phyloP scores from a whole-genome alignment of 2,113 vertebrate species.

The Limnothrissa miodon region DNA sequence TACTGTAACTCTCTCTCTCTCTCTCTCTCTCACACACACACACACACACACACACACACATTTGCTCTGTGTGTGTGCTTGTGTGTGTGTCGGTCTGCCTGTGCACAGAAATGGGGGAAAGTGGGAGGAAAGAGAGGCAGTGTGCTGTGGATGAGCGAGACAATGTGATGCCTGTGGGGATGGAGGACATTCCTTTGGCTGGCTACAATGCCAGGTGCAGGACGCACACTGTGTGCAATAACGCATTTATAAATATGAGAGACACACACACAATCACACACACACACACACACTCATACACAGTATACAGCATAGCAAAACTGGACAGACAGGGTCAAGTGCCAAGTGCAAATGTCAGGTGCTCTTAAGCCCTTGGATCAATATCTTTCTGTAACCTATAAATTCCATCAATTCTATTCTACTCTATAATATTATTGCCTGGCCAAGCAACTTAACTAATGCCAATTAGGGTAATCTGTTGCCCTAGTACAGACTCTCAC shows the following conservation, averaged over 20 bases:
- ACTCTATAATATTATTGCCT: too few species aligned
- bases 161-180: not conserved
- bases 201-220: not conserved
- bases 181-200: not conserved
- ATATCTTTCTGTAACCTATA: not conserved
- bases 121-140: not conserved
- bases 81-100: not conserved
- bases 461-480: not conserved
- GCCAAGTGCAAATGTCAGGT: not conserved
- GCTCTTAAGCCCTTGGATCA: not conserved
- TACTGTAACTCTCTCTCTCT: too few species aligned
- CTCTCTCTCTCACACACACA: too few species aligned
- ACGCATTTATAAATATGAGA: not conserved
- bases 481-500: not conserved
- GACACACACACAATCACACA: not conserved
- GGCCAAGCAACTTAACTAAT: not conserved
- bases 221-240: not conserved
- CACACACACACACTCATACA: not conserved
- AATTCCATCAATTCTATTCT: not conserved
- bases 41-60: too few species aligned
- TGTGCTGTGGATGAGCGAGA: not conserved
- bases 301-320: not conserved
- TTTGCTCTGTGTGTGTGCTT: not conserved
- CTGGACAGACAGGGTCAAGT: too few species aligned
- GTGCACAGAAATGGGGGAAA: not conserved